These are phyloP conservation scores for Lepidonotus clava DNA, from an alignment of 2,888 invertebrate genomes.

Conservation along the genomic window DNA sequence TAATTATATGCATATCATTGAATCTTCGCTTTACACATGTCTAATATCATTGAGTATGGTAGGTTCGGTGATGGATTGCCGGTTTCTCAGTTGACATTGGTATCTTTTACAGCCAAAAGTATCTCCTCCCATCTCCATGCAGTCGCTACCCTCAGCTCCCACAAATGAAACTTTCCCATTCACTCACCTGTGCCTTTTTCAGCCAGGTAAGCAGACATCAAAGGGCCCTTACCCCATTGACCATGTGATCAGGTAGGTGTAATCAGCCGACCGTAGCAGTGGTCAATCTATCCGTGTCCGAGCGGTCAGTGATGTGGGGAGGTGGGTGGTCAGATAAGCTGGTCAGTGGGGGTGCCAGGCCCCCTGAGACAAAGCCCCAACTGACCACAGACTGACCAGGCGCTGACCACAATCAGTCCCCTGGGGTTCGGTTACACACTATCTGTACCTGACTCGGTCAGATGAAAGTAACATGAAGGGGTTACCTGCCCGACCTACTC, in stretches of 20 bases:
- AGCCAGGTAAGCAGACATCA: conserved; percentile 19
- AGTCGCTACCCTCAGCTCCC: neutral
- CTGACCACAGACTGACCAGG: neutral
- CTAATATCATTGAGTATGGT: no score
- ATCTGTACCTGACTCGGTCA: neutral
- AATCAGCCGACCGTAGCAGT: neutral
- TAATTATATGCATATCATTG: no score
- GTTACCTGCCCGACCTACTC: no score
- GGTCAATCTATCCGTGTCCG: neutral
- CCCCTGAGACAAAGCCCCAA: neutral
- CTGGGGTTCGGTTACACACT: neutral
- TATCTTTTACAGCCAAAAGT: no score
- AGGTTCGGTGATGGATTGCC: no score
- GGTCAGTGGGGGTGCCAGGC: no score
- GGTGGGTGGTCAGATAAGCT: neutral
- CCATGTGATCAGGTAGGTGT: neutral
- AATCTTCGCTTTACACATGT: no score
- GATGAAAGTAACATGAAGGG: neutral
- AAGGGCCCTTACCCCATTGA: neutral
- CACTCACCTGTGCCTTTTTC: conserved; percentile 4
- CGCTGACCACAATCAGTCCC: conserved; percentile 1
- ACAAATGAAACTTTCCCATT: neutral
- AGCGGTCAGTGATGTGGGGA: neutral
- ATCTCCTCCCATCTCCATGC: no score
- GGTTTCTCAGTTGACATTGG: no score